Conservation (phyloP, 1,140 invertebrate species). For the Drosophila cardini region DNA sequence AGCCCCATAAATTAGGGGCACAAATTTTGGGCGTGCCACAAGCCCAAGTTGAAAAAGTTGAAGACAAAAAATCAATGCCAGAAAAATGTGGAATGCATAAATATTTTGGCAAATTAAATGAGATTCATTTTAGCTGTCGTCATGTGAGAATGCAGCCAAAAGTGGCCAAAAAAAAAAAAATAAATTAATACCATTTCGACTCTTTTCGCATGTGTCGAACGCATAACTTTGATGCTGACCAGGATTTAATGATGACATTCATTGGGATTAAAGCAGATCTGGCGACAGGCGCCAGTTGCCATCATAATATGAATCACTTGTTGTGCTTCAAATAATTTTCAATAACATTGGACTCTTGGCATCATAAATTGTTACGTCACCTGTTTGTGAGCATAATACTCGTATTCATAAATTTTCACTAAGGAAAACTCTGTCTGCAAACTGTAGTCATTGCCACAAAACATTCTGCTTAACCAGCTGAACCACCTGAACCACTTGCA, state of each 20-base stretch:
- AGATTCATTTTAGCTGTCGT: slow-evolving; percentile 78
- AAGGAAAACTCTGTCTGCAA: slow-evolving; percentile 1
- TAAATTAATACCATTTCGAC: background rate
- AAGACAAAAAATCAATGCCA: slow-evolving; percentile 67
- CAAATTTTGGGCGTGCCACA: slow-evolving; percentile 63
- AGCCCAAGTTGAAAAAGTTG: slow-evolving; percentile 12
- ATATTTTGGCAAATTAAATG: slow-evolving; percentile 80
- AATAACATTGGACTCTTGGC: slow-evolving; percentile 22
- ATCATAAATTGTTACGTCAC: slow-evolving; percentile 16
- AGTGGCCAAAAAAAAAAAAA: slow-evolving; percentile 9
- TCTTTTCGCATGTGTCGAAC: slow-evolving; percentile 67
- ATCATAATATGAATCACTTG: slow-evolving; percentile 53
- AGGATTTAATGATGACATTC: slow-evolving; percentile 69
- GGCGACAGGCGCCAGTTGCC: slow-evolving; percentile 60
- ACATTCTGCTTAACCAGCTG: slow-evolving; percentile 5
- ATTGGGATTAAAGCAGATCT: slow-evolving; percentile 38
- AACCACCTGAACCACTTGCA: slow-evolving; percentile 33
- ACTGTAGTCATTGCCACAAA: background rate
- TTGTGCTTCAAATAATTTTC: slow-evolving; percentile 36
- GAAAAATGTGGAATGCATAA: slow-evolving; percentile 70
- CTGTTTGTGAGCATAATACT: slow-evolving; percentile 29
- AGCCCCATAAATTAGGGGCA: slow-evolving; percentile 67
- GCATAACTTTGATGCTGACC: slow-evolving; percentile 62
- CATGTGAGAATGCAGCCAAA: slow-evolving; percentile 23
- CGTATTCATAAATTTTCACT: slow-evolving; percentile 27